phyloP scores from a whole-genome alignment of 2,797 vertebrate species.

The Mycteria americana region DNA sequence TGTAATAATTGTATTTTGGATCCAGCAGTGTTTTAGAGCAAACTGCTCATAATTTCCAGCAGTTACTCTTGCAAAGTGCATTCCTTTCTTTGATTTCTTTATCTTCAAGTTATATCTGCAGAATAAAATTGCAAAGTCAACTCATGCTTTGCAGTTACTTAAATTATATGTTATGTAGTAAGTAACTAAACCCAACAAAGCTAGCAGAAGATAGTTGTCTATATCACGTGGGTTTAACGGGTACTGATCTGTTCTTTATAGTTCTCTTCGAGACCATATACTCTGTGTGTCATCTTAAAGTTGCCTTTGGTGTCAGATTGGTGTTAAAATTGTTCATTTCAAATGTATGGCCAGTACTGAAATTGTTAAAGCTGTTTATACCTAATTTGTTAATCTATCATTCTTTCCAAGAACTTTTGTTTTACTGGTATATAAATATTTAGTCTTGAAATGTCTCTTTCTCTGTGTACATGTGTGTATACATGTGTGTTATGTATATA shows the following conservation, averaged over 20 bases:
- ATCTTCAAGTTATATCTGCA: background rate
- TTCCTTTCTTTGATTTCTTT: background rate
- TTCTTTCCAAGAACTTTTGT: background rate
- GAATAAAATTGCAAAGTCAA: background rate
- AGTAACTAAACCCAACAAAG: background rate
- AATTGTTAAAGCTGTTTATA: background rate
- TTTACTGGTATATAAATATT: background rate
- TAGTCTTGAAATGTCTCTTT: background rate
- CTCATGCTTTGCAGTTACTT: background rate
- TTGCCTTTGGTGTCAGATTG: background rate
- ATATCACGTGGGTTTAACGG: background rate
- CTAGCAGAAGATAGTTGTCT: background rate
- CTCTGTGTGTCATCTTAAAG: background rate
- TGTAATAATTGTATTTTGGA: slow-evolving; percentile 5
- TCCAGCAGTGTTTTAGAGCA: slow-evolving; percentile 1
- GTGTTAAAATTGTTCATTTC: background rate
- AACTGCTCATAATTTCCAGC: slow-evolving; percentile 14
- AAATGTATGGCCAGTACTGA: background rate
- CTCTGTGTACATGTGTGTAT: background rate
- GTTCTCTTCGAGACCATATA: background rate
- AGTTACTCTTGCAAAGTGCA: background rate
- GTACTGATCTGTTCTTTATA: background rate
- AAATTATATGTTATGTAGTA: background rate
- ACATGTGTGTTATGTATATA: background rate
- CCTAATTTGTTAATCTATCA: background rate